Conservation (phyloP, 2,797 vertebrate genomes). For the Clangula hyemalis region DNA sequence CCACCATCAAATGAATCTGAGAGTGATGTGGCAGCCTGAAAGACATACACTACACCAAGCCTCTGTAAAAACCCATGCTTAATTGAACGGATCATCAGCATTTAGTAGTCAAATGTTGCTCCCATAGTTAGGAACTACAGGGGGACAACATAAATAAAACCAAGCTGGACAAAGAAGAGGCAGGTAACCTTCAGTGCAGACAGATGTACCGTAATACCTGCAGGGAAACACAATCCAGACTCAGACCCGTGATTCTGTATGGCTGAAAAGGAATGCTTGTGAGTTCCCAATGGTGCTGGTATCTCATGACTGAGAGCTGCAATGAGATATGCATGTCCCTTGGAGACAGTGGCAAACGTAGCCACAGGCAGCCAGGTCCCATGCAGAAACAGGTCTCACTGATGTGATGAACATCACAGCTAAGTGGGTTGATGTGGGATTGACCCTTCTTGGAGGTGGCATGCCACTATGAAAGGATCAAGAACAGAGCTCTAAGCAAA, state of each 20-base stretch:
- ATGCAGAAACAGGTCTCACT: background rate
- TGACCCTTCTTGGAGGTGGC: background rate
- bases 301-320: background rate
- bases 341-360: background rate
- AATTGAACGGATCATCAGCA: background rate
- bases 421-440: background rate
- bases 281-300: background rate
- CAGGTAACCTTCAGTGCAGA: background rate
- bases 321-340: background rate
- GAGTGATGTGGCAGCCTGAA: background rate
- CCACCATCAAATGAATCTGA: background rate
- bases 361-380: background rate
- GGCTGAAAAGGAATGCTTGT: background rate
- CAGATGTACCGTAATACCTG: background rate
- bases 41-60: background rate
- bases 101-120: background rate
- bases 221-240: rapidly evolving
- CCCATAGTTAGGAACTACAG: background rate
- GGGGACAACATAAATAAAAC: background rate
- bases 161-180: background rate
- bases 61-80: background rate
- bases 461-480: background rate
- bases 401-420: no score
- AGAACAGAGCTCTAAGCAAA: background rate
- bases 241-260: background rate